Base-by-base conservation (phyloP, 2,888 invertebrate species). In the Pammene fasciana region DNA sequence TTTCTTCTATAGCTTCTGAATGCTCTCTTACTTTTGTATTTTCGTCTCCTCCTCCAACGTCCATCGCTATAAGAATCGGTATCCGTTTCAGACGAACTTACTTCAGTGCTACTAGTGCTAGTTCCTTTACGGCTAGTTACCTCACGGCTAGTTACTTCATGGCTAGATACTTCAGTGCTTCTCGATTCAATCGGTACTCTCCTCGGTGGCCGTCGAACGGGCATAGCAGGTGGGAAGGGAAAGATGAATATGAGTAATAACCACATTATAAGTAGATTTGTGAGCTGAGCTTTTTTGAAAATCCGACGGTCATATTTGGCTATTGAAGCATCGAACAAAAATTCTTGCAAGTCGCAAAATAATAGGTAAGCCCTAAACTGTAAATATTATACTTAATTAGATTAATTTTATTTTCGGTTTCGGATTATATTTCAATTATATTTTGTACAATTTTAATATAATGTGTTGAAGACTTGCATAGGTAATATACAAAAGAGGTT, bases 181-280 rank as follows among this genome's bases (percentile, higher is more conserved):
- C 0, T 3, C 7, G 14, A 50, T 10, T 46, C 18, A 46, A 11
- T 10, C 7, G 41, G 41, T 50, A 43, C 41, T 48, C 18, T 45
- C 13, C 52, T 52, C 5, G 52, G 62, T 1, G n/a, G 54, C 14
- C 60, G 36, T 5, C 67, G 34, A 34, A 34, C n/a, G 7, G 26
- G 55, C 4, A 13, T 14, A 41, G 67, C 61, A 38, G 74, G 76
- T 14, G 76, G 75, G 5, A 75, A 61, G 0, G 78, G 77, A 0
- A 78, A 64, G 11, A 79, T 62, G 10, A 78, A 72, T 10, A 78
- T 68, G n/a, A n/a, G n/a, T n/a, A n/a, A n/a, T n/a, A n/a, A n/a
- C n/a, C n/a, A n/a, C n/a, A n/a, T n/a, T n/a, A n/a, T n/a, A n/a
- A n/a, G n/a, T 26, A 1, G 26, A 26, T 26, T 26, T 26, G 26